Base-by-base conservation (phyloP, 2,888 invertebrate genomes). In the Callimorpha dominula region DNA sequence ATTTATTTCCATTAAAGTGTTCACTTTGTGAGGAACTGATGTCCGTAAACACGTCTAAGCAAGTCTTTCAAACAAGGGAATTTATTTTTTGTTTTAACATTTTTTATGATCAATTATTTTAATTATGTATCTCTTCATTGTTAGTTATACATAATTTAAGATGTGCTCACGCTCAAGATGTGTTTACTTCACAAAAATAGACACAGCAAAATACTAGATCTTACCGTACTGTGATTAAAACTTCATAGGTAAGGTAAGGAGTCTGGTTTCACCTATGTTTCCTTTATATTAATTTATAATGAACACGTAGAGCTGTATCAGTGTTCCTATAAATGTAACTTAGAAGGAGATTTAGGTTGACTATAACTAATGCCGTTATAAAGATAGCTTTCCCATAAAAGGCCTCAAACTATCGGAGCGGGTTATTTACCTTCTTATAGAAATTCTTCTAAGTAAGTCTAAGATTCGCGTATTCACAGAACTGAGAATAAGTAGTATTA, bases 281-380 rank as follows among this genome's bases (percentile, higher is more conserved):
- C 15, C 3, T 49, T 12, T 6, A 15, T 15, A 31, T 50, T 8
- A 64, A 43, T n/a, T 40, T 20, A 15, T 15, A 6, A 40, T 60
- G 75, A 50, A 76, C 65, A 66, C 71, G 20, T 73, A 71, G 75
- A 11, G 2, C 4, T 73, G 64, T 62, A 64, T 73, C 43, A 49
- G n/a, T 76, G 73, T 79, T 77, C 73, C 74, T 66, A 14, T 31
- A 14, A 31, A 62, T 79, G 75, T 70, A 72, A 80, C 86, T 80
- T 80, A 86, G 80, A 89, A 85, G 86, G 88, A 83, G 84, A 90
- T 89, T 90, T 87, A 89, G 87, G 85, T 84, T 87, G 86, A 80
- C 81, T 85, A 86, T 85, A 86, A 83, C 72, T 70, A 46, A 77
- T 81, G 87, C 90, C 89, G 90, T 89, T 89, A 90, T 76, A 83